phyloP scores from a whole-genome alignment of 2,797 vertebrate species.

The Taenioides sp. region DNA sequence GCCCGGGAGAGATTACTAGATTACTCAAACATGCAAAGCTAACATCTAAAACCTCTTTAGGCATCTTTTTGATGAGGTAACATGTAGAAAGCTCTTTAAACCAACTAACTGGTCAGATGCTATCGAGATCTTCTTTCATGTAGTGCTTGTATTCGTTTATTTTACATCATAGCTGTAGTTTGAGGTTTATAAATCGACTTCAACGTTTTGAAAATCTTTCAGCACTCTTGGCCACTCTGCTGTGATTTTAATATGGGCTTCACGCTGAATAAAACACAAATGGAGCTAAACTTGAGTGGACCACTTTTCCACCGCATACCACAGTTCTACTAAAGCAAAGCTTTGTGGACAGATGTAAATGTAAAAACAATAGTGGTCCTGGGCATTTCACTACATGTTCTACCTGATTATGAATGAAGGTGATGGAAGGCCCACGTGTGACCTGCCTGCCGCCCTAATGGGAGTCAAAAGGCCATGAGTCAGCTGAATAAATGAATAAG shows the following conservation, averaged over 20 bases:
- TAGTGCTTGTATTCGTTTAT: too few relatives aligned
- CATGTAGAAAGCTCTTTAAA: too few relatives aligned
- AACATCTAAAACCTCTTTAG: too few relatives aligned
- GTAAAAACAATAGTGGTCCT: slow-evolving; percentile 6
- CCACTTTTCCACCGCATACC: background rate
- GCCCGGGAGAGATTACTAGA: too few relatives aligned
- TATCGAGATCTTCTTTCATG: background rate
- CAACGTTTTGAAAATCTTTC: background rate
- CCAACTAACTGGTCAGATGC: background rate
- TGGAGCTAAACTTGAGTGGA: background rate
- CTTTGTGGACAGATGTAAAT: slow-evolving; percentile 10
- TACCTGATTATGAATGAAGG: slow-evolving; percentile 48
- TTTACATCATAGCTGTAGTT: background rate
- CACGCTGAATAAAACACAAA: slow-evolving; percentile 7
- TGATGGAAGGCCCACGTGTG: slow-evolving; percentile 54
- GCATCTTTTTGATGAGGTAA: too few relatives aligned
- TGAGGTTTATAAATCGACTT: background rate
- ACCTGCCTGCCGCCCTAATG: slow-evolving; percentile 42
- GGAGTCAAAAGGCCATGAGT: slow-evolving; percentile 43
- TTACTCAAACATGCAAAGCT: too few relatives aligned
- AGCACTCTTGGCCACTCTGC: background rate
- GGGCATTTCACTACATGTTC: slow-evolving; percentile 35
- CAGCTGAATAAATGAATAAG: slow-evolving; percentile 64
- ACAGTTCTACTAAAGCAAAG: background rate
- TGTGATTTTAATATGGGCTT: background rate